Percentiles rank a stretch among this genome's conserved stretches.
phyloP scores from a whole-genome alignment of 2,888 invertebrate species.

The Onthophagus sagittarius region DNA sequence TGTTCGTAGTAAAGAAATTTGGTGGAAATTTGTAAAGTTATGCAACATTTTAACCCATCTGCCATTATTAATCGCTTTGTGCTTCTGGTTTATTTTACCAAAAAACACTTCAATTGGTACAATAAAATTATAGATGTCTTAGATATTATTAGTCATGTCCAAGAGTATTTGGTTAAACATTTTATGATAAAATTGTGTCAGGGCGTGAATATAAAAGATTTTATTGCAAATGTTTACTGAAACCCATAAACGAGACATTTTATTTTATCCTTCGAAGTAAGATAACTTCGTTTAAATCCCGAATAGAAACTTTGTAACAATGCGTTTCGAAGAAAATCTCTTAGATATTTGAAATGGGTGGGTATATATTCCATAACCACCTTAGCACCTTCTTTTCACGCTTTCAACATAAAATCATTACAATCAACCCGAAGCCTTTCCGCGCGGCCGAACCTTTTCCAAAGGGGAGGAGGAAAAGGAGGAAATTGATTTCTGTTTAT shows the following conservation, averaged over 20 bases:
- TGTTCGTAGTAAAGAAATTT: too few relatives aligned
- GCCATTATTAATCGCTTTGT: too few relatives aligned
- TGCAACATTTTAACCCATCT: too few relatives aligned
- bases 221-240: background rate
- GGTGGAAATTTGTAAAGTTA: too few relatives aligned
- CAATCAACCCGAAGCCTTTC: background rate
- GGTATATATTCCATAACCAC: background rate
- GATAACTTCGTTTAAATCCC: background rate
- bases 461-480: background rate
- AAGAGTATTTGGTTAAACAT: too few relatives aligned
- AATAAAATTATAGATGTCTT: too few relatives aligned
- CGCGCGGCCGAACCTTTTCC: background rate
- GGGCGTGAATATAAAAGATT: background rate
- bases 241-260: too few relatives aligned
- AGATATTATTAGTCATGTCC: too few relatives aligned
- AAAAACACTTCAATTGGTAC: too few relatives aligned
- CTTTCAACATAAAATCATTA: background rate
- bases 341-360: background rate
- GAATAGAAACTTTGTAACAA: background rate
- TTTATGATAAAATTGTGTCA: too few relatives aligned
- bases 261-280: background rate
- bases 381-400: background rate
- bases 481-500: constrained; percentile 24
- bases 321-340: background rate
- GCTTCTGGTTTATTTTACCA: too few relatives aligned